A percentile compares a stretch with the other conserved stretches of the same genome.
phyloP scores from a whole-genome alignment of 2,888 invertebrate species.

The Mechanitis messenoides region DNA sequence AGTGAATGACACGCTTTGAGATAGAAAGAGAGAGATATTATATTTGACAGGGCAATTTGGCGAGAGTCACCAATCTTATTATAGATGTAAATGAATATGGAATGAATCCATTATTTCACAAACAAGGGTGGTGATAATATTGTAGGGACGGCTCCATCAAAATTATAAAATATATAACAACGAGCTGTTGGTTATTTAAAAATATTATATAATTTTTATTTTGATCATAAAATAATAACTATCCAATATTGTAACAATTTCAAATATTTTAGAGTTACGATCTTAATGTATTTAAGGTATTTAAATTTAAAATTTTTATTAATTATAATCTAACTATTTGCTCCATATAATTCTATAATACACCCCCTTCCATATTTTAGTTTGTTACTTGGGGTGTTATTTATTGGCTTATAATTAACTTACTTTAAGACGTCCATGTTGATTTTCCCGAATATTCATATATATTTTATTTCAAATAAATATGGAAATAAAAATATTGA shows the following conservation, averaged over 20 bases:
- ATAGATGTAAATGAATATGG: conserved; percentile 74
- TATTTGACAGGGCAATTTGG: conserved; percentile 69
- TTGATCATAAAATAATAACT: too few species aligned
- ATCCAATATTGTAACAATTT: too few species aligned
- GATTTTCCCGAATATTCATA: conserved; percentile 55
- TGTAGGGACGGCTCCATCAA: conserved; percentile 49
- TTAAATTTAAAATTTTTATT: neutral
- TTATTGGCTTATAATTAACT: conserved; percentile 74
- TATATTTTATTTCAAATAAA: neutral
- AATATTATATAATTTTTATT: too few species aligned
- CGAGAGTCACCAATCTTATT: conserved; percentile 67
- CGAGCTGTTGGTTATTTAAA: conserved; percentile 38
- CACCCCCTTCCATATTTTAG: conserved; percentile 69
- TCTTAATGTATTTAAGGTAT: neutral
- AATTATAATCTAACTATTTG: conserved; percentile 18
- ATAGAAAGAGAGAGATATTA: conserved; percentile 49
- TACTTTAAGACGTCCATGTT: conserved; percentile 57
- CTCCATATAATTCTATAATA: conserved; percentile 55
- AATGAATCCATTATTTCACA: conserved; percentile 75
- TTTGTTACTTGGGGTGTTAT: conserved; percentile 61
- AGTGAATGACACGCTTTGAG: conserved; percentile 41
- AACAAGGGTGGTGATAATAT: conserved; percentile 66
- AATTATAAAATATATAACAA: conserved; percentile 34
- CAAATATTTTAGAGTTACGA: too few species aligned
- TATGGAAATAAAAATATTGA: too few species aligned